Conservation (phyloP, 1,140 invertebrate genomes). For the Papilio polyxenes region DNA sequence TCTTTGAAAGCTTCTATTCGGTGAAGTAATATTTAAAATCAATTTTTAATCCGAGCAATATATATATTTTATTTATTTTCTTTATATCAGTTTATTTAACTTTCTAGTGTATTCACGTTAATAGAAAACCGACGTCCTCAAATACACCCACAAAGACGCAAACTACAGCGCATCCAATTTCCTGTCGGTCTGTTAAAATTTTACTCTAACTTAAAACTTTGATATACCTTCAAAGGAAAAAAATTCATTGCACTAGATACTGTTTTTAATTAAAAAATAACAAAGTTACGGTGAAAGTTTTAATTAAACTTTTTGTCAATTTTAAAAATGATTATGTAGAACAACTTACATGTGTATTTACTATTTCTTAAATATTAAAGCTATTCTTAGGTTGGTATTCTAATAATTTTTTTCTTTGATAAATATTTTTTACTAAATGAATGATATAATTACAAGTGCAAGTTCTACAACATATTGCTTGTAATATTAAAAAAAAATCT, state of each 20-base stretch:
- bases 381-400: no score
- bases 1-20: no score
- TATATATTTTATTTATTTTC: background rate
- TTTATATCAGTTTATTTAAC: background rate
- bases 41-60: no score
- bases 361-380: background rate
- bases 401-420: no score
- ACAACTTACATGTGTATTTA: background rate
- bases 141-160: background rate
- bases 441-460: no score
- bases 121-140: constrained; percentile 5
- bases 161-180: background rate
- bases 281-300: background rate
- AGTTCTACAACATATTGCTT: no score
- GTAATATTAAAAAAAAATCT: no score
- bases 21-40: no score
- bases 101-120: background rate
- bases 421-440: no score
- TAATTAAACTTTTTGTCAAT: background rate
- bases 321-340: background rate
- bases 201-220: background rate
- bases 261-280: constrained; percentile 9
- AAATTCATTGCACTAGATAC: background rate
- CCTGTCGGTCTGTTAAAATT: background rate
- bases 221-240: background rate